These are phyloP conservation scores for Coracias cyanogaster DNA, from an alignment of 2,797 vertebrate species.

Conservation along the genomic window DNA sequence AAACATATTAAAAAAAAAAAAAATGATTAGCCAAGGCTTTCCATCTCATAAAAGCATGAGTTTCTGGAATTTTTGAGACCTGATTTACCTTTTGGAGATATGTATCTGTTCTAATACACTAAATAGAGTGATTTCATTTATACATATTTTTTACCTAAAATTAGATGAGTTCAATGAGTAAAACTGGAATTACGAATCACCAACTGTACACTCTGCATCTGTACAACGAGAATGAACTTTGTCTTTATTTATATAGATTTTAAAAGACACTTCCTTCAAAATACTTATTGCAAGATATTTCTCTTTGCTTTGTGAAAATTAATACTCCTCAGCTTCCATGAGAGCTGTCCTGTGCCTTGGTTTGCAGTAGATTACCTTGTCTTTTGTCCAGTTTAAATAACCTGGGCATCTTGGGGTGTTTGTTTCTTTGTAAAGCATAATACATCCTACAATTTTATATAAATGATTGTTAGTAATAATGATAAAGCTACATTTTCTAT, in stretches of 20 bases:
- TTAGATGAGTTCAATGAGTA: neutral
- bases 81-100: neutral
- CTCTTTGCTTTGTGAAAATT: neutral
- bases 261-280: neutral
- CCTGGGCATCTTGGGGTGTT: neutral
- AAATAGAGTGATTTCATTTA: neutral
- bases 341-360: neutral
- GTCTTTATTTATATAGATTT: neutral
- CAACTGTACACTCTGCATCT: neutral
- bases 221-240: neutral
- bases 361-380: neutral
- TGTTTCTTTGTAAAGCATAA: neutral
- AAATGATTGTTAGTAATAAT: neutral
- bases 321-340: neutral
- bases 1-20: neutral
- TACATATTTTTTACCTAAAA: neutral
- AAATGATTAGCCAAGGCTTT: neutral
- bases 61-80: neutral
- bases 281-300: neutral
- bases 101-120: neutral
- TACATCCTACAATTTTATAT: neutral
- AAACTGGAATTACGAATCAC: neutral
- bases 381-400: neutral
- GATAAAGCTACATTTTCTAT: neutral
- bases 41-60: accelerated